Base-by-base conservation (phyloP, 2,888 invertebrate species). In the Andrena bicolor region DNA sequence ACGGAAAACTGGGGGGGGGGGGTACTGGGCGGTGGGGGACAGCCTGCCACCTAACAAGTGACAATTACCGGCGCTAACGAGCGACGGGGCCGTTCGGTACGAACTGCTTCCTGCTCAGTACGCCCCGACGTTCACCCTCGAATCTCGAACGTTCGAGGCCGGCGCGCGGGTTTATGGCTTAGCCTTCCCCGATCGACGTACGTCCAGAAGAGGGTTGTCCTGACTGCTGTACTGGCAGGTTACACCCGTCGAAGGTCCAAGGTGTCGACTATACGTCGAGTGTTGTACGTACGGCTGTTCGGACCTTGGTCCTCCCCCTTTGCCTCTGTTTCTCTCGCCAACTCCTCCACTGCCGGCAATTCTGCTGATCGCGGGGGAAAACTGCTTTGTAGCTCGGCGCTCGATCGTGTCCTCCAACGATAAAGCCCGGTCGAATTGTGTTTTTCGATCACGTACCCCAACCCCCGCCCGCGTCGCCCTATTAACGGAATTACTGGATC, bases 11-110 rank as follows among this genome's bases (percentile, higher is more conserved):
- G 61, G 63, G 58, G 58, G 61, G 63, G 58, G 58, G 70, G 60
- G 41, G 51, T 72, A 66, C 28, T 8, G 30, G 72, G 30, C 16
- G 26, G 70, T 53, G 41, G 75, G 58, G 64, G 72, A 70, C 70
- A 75, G 71, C 51, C 72, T 89, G 87, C 88, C 86, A 90, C 82
- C 86, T 89, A 89, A 90, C 90, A 91, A 90, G 90, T 90, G 91
- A 90, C 90, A 90, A 90, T 90, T 90, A 91, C 89, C 86, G 90
- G 83, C 84, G 84, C 91, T 90, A 91, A 90, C 90, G 91, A 90
- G 90, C 87, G 41, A 79, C 53, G 79, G 76, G 84, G 82, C 80
- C 82, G 82, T 77, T 66, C 77, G 77, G 72, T 81, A 80, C 76
- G 79, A 82, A 76, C 78, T 76, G 80, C 65, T 85, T 85, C 82